These are phyloP conservation scores for Platorchestia sp. DNA, from an alignment of 1,140 invertebrate species.

Conservation along the genomic window DNA sequence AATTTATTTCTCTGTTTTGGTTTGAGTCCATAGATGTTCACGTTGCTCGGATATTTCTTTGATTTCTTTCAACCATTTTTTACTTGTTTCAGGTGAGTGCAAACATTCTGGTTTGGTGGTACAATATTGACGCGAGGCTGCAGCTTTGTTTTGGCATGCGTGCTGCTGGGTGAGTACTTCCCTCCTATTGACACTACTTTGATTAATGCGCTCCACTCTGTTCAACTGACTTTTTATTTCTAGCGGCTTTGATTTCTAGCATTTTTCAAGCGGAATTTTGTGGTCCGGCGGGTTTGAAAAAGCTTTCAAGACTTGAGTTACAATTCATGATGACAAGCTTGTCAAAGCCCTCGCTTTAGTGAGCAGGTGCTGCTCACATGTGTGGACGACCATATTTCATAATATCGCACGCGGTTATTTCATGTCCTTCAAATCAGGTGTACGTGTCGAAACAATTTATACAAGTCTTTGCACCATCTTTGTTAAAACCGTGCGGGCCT, in stretches of 20 bases:
- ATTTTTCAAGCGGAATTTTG: not conserved
- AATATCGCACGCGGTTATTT: too few relatives aligned
- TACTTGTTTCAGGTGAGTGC: constrained; percentile 6
- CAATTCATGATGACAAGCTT: not conserved
- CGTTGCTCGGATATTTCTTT: not conserved
- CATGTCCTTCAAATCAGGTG: not conserved
- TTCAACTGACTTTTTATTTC: not conserved
- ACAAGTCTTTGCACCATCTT: not conserved
- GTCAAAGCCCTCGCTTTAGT: not conserved
- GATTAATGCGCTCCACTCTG: not conserved
- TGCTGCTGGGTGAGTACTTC: not conserved
- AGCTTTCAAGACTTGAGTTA: not conserved
- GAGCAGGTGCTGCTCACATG: not conserved
- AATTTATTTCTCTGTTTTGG: not conserved
- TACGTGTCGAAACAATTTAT: not conserved
- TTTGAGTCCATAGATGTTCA: not conserved
- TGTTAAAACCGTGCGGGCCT: not conserved
- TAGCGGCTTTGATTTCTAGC: not conserved
- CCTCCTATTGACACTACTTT: not conserved
- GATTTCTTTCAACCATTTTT: not conserved
- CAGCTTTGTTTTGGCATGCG: not conserved
- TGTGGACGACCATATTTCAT: not conserved
- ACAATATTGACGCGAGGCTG: not conserved
- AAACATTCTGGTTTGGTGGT: not conserved
- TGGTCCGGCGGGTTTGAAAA: not conserved